Percentiles rank a stretch among this genome's conserved stretches.
Evolutionary conservation across 2,888 invertebrate genomes (phyloP).

Genomic region (Ophonus ardosiacus): DNA sequence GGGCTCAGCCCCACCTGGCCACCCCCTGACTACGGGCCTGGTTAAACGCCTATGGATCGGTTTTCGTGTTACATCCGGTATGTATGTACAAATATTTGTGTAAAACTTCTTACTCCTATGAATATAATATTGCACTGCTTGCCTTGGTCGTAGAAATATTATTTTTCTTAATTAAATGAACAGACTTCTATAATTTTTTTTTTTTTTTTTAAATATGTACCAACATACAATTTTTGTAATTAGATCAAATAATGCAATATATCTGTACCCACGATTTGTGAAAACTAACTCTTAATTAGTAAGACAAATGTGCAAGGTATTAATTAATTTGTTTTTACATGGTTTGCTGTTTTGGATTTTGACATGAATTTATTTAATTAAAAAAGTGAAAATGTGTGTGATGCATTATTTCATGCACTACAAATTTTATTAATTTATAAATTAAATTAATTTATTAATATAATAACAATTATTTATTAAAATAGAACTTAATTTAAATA

Average conservation of each 20-base stretch:
- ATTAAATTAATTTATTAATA: neutral
- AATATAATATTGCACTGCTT: too few species aligned
- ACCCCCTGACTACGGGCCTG: too few species aligned
- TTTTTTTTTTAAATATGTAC: too few species aligned
- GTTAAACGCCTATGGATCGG: too few species aligned
- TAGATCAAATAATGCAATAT: neutral
- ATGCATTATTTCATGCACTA: constrained; percentile 15
- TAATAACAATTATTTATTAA: neutral
- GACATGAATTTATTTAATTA: neutral
- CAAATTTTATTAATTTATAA: neutral
- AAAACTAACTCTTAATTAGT: neutral
- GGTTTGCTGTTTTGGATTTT: neutral
- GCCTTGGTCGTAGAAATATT: too few species aligned
- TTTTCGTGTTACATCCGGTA: too few species aligned
- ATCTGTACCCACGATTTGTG: neutral
- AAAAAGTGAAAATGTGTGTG: constrained; percentile 20
- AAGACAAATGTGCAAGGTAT: neutral
- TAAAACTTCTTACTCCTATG: too few species aligned
- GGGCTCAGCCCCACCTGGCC: too few species aligned
- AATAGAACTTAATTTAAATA: neutral
- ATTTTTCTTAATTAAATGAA: too few species aligned
- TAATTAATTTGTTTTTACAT: constrained; percentile 22
- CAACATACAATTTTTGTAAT: neutral
- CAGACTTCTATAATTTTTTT: too few species aligned
- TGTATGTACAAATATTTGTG: too few species aligned